Base-by-base conservation (phyloP, 2,797 vertebrate genomes). In the Luscinia luscinia region DNA sequence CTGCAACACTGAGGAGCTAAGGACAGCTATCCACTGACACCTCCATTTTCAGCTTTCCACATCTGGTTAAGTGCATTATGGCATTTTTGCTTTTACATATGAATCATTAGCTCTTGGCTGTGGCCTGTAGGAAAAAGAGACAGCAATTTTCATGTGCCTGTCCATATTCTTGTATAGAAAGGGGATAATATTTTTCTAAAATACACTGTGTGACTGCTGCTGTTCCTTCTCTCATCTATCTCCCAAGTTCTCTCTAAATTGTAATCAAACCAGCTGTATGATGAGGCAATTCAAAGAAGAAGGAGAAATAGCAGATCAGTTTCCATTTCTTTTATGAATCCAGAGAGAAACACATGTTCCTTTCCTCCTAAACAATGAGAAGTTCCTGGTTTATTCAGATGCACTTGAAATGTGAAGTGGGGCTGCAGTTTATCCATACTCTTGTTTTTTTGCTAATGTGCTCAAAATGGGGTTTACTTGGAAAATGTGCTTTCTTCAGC, bases 31-130 rank as follows among this genome's bases (percentile, higher is more conserved):
- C 80, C 73, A 62, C 76, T 2, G 2, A 88, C 85, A 88, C 92
- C 66, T 94, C 74, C 51, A 11, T 87, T 89, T 84, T 86, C 87
- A 86, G 93, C 41, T 87, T 90, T 84, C 83, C 88, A 86, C 92
- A 88, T 94, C 85, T 95, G 88, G 34, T 75, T 90, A 84, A 95
- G 80, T 88, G 77, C 58, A 62, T 90, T 75, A 38, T 84, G 90
- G 81, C 73, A 68, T 84, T 88, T 91, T 84, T 89, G 67, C 77
- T 87, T 52, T 86, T 90, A 74, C 69, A 21, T 72, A 54, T 77
- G 79, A 90, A 93, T 80, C 76, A 81, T 86, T 88, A 91, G 58
- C 73, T 88, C 70, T 88, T 84, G 93, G 69, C 76, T 57, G 30
- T 84, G 77, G 66, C 69, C 67, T 38, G 66, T n/a, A 91, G 92